A percentile compares a stretch with the other conserved stretches of the same genome.
Evolutionary conservation across 2,888 invertebrate genomes (phyloP).

Genomic region (Keiferia lycopersicella): DNA sequence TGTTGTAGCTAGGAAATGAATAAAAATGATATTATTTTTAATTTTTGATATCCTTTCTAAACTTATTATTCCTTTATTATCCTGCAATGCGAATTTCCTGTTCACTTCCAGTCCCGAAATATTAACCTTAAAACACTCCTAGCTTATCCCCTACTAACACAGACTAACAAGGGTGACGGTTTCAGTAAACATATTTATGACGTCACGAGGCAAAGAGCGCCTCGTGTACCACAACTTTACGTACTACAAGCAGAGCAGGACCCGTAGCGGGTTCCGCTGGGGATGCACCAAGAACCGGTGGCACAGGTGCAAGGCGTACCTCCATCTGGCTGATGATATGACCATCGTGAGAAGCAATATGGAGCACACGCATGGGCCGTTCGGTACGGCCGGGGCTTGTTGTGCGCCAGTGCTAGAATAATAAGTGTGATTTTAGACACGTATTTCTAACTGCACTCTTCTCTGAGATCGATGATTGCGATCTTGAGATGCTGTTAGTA

Average conservation of each 20-base stretch:
- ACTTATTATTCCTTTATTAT: neutral
- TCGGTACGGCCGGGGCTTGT: conserved; percentile 32
- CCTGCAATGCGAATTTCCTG: neutral
- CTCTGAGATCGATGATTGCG: no score
- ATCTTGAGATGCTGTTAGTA: no score
- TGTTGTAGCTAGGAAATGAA: no score
- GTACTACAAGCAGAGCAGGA: conserved; percentile 72
- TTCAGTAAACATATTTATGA: conserved; percentile 79
- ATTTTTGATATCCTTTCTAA: neutral
- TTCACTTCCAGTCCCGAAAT: neutral
- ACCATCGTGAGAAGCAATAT: conserved; percentile 70
- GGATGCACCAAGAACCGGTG: conserved; percentile 76
- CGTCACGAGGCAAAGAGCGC: conserved; percentile 69
- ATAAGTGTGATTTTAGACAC: no score
- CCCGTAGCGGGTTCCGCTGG: conserved; percentile 69
- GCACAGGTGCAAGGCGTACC: conserved; percentile 71
- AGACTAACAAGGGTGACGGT: conserved; percentile 38
- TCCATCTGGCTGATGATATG: conserved; percentile 71
- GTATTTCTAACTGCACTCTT: no score
- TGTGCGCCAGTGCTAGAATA: neutral
- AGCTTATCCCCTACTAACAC: neutral
- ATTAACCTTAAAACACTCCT: neutral
- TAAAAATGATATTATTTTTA: no score
- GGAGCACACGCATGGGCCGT: conserved; percentile 69
- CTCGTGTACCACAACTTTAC: conserved; percentile 67